Evolutionary conservation across 2,797 vertebrate genomes (phyloP).

Genomic region (Acanthurus leucopareius): DNA sequence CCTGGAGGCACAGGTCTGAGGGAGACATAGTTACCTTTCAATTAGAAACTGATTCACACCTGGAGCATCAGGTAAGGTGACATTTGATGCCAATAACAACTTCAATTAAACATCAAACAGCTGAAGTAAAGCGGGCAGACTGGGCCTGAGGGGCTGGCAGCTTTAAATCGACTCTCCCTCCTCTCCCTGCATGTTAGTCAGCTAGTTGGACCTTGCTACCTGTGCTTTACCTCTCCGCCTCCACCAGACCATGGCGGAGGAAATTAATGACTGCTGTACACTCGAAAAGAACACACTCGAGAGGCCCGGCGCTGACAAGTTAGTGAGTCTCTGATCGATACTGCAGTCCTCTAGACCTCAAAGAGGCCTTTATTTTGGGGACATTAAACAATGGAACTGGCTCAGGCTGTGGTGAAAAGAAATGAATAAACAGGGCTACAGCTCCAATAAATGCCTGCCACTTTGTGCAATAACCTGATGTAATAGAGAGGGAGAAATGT

Average conservation of each 20-base stretch:
- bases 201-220: slow-evolving; percentile 59
- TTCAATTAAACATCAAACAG: slow-evolving; percentile 89
- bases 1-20: slow-evolving; percentile 65
- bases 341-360: slow-evolving; percentile 55
- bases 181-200: slow-evolving; percentile 54
- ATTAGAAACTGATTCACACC: slow-evolving; percentile 83
- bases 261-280: slow-evolving; percentile 75
- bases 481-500: slow-evolving; percentile 62
- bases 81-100: slow-evolving; percentile 86
- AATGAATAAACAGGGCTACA: slow-evolving; percentile 57
- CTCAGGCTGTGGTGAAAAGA: slow-evolving; percentile 32
- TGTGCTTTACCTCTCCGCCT: slow-evolving; percentile 56
- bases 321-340: slow-evolving; percentile 71
- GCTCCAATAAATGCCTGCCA: slow-evolving; percentile 65
- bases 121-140: slow-evolving; percentile 77
- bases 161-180: slow-evolving; percentile 70
- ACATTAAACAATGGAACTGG: slow-evolving; percentile 62
- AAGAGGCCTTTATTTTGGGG: slow-evolving; percentile 67
- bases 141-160: slow-evolving; percentile 69
- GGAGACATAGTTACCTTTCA: slow-evolving; percentile 81
- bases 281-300: slow-evolving; percentile 65
- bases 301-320: slow-evolving; percentile 65
- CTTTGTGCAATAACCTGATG: slow-evolving; percentile 72
- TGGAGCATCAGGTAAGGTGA: slow-evolving; percentile 84
- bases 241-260: slow-evolving; percentile 59